These are phyloP conservation scores for Pseudopodoces humilis DNA, from an alignment of 2,113 vertebrate genomes.

Conservation along the genomic window DNA sequence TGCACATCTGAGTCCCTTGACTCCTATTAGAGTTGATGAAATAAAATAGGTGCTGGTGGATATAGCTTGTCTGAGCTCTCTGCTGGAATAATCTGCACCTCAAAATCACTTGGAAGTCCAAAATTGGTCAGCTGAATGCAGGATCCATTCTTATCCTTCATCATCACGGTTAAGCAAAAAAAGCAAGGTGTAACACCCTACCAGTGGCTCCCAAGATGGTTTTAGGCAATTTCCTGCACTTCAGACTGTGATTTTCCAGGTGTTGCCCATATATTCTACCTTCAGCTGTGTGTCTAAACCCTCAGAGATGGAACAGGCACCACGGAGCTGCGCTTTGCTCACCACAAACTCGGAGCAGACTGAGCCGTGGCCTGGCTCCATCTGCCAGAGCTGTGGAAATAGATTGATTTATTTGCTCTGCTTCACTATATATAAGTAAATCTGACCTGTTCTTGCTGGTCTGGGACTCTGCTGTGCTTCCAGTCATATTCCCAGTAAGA, in stretches of 20 bases:
- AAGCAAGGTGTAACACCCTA: background rate
- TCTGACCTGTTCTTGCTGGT: background rate
- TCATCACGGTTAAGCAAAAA: background rate
- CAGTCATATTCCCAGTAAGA: background rate
- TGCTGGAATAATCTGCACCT: background rate
- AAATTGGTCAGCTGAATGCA: background rate
- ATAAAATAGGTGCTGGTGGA: background rate
- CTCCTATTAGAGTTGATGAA: background rate
- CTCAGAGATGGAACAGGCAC: background rate
- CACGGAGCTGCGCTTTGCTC: background rate
- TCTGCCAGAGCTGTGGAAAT: background rate
- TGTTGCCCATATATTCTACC: background rate
- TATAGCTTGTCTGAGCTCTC: background rate
- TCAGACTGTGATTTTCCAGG: background rate
- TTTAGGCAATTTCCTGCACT: background rate
- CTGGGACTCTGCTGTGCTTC: background rate
- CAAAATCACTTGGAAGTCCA: background rate
- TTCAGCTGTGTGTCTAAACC: background rate
- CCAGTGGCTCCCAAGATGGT: background rate
- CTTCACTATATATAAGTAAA: background rate
- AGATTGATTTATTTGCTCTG: background rate
- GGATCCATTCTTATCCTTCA: background rate
- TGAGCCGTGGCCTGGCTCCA: fast-evolving
- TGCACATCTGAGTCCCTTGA: background rate
- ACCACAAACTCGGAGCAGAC: background rate